These are phyloP conservation scores for Bedellia somnulentella DNA, from an alignment of 2,888 invertebrate species.

Conservation along the genomic window DNA sequence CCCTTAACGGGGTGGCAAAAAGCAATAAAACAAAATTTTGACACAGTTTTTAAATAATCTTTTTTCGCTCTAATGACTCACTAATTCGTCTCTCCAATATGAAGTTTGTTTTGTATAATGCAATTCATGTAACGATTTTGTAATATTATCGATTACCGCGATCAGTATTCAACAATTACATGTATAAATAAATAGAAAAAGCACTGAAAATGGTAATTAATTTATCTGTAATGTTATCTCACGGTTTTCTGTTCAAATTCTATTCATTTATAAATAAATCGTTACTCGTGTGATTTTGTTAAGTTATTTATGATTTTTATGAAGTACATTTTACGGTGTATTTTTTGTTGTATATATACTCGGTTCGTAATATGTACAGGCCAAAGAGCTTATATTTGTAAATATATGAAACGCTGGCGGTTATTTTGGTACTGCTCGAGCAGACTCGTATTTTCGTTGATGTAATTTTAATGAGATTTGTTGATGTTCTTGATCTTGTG, in stretches of 20 bases:
- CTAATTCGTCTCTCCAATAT: too few species aligned
- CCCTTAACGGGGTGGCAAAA: too few species aligned
- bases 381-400: slow-evolving; percentile 56
- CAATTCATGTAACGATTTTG: slow-evolving; percentile 25
- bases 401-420: slow-evolving; percentile 21
- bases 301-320: neutral
- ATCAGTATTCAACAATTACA: slow-evolving; percentile 30
- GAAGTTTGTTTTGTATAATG: too few species aligned
- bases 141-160: slow-evolving; percentile 29
- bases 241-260: too few species aligned
- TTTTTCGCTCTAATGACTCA: too few species aligned
- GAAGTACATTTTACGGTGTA: slow-evolving; percentile 23
- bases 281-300: neutral
- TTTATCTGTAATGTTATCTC: too few species aligned
- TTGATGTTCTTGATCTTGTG: slow-evolving; percentile 61
- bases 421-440: too few species aligned
- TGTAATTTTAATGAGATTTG: slow-evolving; percentile 58
- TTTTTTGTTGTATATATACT: slow-evolving; percentile 7
- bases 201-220: too few species aligned
- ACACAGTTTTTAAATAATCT: too few species aligned
- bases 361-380: slow-evolving; percentile 34
- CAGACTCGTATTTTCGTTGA: slow-evolving; percentile 32
- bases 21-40: too few species aligned
- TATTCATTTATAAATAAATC: too few species aligned
- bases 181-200: too few species aligned